phyloP scores from a whole-genome alignment of 53 echinoderm and acorn worm species.

The Astropecten irregularis region DNA sequence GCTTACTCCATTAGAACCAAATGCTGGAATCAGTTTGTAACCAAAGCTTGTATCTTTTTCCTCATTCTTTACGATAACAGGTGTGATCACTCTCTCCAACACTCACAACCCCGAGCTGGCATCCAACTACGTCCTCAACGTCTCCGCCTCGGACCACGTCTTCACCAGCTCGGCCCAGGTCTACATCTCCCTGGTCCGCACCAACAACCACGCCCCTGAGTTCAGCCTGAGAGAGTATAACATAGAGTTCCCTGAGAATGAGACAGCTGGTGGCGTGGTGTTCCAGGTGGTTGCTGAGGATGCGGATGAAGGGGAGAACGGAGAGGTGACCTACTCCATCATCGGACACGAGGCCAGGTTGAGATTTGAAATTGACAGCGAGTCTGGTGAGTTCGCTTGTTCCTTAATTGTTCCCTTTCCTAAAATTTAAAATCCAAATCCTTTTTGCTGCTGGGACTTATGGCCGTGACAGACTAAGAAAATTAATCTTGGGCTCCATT shows the following conservation, averaged over 20 bases:
- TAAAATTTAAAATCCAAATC: not conserved
- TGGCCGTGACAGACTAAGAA: too few species aligned
- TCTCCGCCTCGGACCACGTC: slow-evolving; percentile 91
- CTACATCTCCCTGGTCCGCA: slow-evolving; percentile 56
- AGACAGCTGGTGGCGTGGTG: slow-evolving; percentile 80
- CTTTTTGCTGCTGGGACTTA: too few species aligned
- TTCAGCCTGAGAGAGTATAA: slow-evolving; percentile 83
- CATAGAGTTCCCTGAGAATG: slow-evolving; percentile 82
- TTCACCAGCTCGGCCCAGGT: slow-evolving; percentile 91
- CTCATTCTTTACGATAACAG: too few species aligned
- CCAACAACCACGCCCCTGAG: slow-evolving; percentile 81
- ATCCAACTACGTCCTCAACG: slow-evolving; percentile 71
- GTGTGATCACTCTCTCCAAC: slow-evolving; percentile 80
- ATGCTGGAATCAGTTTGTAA: too few species aligned
- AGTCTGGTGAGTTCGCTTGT: slow-evolving; percentile 74
- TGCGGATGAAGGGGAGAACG: slow-evolving; percentile 73
- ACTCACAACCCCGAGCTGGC: slow-evolving; percentile 71
- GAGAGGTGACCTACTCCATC: slow-evolving; percentile 79
- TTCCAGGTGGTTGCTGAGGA: slow-evolving; percentile 78
- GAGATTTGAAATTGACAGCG: slow-evolving; percentile 78
- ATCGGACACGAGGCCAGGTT: slow-evolving; percentile 79
- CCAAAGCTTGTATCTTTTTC: not conserved
- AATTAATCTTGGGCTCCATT: too few species aligned
- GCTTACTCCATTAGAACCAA: too few species aligned
- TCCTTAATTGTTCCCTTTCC: not conserved